A percentile compares a stretch with the other conserved stretches of the same genome.
Evolutionary conservation across 2,113 vertebrate genomes (phyloP).

Genomic region (Martes martes): DNA sequence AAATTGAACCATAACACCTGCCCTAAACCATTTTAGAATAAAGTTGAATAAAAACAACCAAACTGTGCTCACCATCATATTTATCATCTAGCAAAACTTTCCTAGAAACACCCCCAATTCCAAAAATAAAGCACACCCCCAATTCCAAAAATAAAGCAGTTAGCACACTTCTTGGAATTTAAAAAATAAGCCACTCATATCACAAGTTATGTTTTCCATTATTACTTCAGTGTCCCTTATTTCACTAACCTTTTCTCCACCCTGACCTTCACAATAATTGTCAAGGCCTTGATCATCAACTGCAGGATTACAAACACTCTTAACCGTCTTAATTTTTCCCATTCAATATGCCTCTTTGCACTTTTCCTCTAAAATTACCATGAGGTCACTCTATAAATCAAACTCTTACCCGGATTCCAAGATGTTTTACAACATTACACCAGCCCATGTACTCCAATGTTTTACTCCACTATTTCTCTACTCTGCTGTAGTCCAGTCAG

Average conservation of each 20-base stretch:
- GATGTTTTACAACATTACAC: neutral
- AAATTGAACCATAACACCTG: neutral
- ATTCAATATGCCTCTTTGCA: neutral
- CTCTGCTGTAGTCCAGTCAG: neutral
- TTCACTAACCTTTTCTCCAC: neutral
- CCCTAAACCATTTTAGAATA: constrained; percentile 17
- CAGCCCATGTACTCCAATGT: neutral
- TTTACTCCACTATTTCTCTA: neutral
- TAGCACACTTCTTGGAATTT: neutral
- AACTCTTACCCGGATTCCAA: neutral
- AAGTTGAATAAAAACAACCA: neutral
- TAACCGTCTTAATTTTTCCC: neutral
- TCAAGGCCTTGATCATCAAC: neutral
- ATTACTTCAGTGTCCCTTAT: neutral
- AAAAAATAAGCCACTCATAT: neutral
- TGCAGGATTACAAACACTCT: neutral
- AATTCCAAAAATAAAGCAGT: neutral
- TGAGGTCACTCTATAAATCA: neutral
- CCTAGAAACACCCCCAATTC: neutral
- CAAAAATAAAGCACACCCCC: neutral
- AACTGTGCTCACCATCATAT: neutral
- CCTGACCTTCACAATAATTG: neutral
- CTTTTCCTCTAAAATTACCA: neutral
- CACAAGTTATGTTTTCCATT: neutral
- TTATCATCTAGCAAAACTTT: neutral